Base-by-base conservation (phyloP, 2,113 vertebrate species). In the Sprattus sprattus region DNA sequence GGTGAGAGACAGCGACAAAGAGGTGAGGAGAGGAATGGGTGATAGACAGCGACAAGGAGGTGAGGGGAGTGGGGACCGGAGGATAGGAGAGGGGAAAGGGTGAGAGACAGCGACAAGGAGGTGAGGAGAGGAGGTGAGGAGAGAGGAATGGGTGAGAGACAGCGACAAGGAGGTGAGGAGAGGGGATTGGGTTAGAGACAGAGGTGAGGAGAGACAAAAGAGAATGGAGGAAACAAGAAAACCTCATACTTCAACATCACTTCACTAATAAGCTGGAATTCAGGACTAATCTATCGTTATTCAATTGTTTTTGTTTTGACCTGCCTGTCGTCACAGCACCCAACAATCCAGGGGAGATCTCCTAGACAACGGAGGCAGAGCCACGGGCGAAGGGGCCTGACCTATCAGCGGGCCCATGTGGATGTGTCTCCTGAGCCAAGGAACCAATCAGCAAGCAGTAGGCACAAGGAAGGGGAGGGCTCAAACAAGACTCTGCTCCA, bases 371-470 rank as follows among this genome's bases (percentile, higher is more conserved):
- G 90, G 50, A 93, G 91, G 85, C 90, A 90, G 85, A 95, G 94
- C 90, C 90, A 91, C 0, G 86, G 45, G 1, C 90, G 93, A 16
- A 90, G 92, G 32, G 83, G 89, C 83, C 91, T 95, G 82, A 88
- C 50, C 45, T 91, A 95, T 87, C 95, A 95, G 92, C 92, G 45
- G 81, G 90, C 91, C 0, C 94, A 93, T 28, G 91, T 94, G 81
- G 95, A 96, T 49, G 85, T 92, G 80, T 95, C 95, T n/a, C 94
- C 95, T 15, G 95, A 94, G 7, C 94, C 95, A 7, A 88, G 86
- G 18, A 92, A 89, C 88, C 86, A 84, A 83, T 18, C 49, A 0
- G 91, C 50, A 0, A 60, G 4, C 4, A 50, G 18, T 46, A 86
- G 84, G 18, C 45, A 82, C 46, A 88, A 88, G 71, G 71, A 78